Conservation (phyloP, 2,888 invertebrate species). For the Dicranocentrus wangi region DNA sequence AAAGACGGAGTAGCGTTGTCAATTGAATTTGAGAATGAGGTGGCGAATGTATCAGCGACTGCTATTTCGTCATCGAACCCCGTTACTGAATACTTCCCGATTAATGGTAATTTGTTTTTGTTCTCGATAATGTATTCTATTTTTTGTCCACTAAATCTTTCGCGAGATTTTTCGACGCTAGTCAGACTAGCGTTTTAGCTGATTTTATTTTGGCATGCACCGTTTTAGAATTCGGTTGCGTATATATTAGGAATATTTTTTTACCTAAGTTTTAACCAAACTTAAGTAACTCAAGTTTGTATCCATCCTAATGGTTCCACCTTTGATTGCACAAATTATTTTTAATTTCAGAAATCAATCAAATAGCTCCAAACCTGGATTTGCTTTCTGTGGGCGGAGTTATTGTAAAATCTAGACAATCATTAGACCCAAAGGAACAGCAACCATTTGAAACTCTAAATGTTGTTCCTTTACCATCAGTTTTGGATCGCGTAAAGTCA, state of each 20-base stretch:
- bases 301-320: no score
- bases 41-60: not conserved
- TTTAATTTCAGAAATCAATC: constrained; percentile 31
- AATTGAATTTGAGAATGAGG: constrained; percentile 22
- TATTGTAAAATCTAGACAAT: constrained; percentile 41
- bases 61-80: constrained; percentile 2
- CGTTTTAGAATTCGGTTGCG: no score
- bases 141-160: not conserved
- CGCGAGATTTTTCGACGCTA: no score
- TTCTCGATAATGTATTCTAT: not conserved
- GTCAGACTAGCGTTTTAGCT: no score
- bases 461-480: constrained; percentile 55
- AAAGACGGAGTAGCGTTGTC: constrained; percentile 13
- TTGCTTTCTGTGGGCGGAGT: constrained; percentile 60
- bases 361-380: constrained; percentile 28
- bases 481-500: constrained; percentile 50
- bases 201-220: no score
- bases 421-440: constrained; percentile 30
- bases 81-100: constrained; percentile 36
- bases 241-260: no score
- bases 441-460: constrained; percentile 30
- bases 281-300: no score
- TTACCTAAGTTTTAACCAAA: no score
- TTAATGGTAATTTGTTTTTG: constrained; percentile 17
- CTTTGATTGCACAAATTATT: not conserved